A percentile compares a stretch with the other conserved stretches of the same genome.
Conservation (phyloP, 2,888 invertebrate genomes). For the Drosophila silvestris region DNA sequence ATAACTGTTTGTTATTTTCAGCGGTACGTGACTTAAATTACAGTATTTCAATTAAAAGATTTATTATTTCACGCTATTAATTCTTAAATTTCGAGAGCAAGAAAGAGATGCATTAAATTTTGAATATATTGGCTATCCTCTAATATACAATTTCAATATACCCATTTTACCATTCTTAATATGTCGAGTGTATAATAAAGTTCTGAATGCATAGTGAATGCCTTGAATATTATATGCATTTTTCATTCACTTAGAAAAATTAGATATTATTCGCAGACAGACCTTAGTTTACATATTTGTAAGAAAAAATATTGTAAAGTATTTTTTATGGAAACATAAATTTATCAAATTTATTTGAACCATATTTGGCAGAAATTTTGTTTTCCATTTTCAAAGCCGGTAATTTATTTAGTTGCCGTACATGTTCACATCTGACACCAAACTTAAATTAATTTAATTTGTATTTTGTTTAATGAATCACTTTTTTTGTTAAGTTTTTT, state of each 20-base stretch:
- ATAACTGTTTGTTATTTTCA: conserved; percentile 26
- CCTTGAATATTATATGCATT: background rate
- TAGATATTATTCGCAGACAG: background rate
- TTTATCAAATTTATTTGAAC: background rate
- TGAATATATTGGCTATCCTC: background rate
- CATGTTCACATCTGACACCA: background rate
- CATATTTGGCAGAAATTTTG: background rate
- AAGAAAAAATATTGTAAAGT: background rate
- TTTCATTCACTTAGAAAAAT: too few relatives aligned
- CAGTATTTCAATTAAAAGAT: conserved; percentile 4
- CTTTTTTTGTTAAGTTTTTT: background rate
- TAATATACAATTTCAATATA: background rate
- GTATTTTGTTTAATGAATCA: background rate
- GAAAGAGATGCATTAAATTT: background rate
- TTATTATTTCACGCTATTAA: background rate
- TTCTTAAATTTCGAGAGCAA: background rate
- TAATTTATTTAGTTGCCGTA: background rate
- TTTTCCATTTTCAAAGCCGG: background rate
- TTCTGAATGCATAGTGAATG: background rate
- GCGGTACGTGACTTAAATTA: conserved; percentile 51
- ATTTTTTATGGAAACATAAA: background rate
- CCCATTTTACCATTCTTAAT: background rate
- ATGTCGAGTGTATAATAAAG: background rate
- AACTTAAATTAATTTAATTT: background rate
- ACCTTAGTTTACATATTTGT: background rate